These are phyloP conservation scores for Antheraea mylitta DNA, from an alignment of 1,140 invertebrate species.

Conservation along the genomic window DNA sequence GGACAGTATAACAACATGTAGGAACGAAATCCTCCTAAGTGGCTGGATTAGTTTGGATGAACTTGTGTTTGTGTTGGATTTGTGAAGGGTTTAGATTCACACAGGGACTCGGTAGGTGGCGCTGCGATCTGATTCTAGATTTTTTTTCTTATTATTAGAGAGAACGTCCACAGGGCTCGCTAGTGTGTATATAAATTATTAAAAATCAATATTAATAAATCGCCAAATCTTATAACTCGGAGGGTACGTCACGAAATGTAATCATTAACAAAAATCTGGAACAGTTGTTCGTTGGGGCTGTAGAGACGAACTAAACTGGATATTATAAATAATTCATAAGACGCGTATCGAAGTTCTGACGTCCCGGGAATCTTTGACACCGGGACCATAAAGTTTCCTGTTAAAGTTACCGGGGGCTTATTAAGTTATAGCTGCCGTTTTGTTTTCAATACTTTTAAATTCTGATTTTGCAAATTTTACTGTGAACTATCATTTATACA, in stretches of 20 bases:
- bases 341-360: slow-evolving; percentile 18
- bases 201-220: neutral
- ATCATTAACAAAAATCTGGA: neutral
- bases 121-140: too few relatives aligned
- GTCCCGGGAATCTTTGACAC: slow-evolving; percentile 11
- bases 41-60: too few relatives aligned
- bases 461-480: neutral
- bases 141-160: too few relatives aligned
- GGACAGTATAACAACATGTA: too few relatives aligned
- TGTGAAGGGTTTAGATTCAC: too few relatives aligned
- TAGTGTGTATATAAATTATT: too few relatives aligned
- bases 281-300: neutral
- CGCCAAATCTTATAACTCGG: neutral
- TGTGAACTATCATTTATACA: too few relatives aligned
- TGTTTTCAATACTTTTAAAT: slow-evolving; percentile 6
- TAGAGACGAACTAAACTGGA: neutral
- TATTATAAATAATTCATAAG: slow-evolving; percentile 21
- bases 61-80: too few relatives aligned
- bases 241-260: neutral
- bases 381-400: slow-evolving; percentile 11
- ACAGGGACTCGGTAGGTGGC: too few relatives aligned
- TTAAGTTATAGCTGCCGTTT: slow-evolving; percentile 6
- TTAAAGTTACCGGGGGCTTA: slow-evolving; percentile 12
- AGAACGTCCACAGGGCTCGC: too few relatives aligned
- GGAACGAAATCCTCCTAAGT: too few relatives aligned